These are phyloP conservation scores for Scomber scombrus DNA, from an alignment of 2,113 vertebrate species.

Conservation along the genomic window DNA sequence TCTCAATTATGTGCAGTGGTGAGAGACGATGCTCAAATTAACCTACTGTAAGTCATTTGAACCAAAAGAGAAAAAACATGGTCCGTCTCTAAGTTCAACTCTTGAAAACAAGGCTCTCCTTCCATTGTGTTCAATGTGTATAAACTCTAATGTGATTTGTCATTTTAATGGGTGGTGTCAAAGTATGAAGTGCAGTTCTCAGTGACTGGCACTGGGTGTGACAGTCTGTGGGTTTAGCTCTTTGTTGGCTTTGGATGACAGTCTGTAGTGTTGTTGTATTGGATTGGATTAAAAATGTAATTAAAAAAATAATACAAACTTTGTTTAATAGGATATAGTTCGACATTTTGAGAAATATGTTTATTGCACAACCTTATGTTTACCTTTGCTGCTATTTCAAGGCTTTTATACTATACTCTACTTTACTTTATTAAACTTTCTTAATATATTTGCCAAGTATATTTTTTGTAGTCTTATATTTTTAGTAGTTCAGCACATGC, in stretches of 20 bases:
- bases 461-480: too few species aligned
- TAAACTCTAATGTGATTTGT: neutral
- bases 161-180: neutral
- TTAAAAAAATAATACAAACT: neutral
- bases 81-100: neutral
- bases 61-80: neutral
- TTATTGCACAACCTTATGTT: too few species aligned
- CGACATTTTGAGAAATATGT: too few species aligned
- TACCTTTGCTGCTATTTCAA: too few species aligned
- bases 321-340: neutral
- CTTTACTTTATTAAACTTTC: too few species aligned
- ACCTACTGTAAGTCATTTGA: neutral
- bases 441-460: too few species aligned
- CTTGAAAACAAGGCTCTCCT: neutral
- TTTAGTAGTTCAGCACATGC: too few species aligned
- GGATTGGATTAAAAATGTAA: too few species aligned
- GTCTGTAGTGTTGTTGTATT: neutral
- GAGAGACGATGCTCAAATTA: neutral
- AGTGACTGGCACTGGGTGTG: slow-evolving; percentile 37
- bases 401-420: too few species aligned
- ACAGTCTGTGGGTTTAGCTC: slow-evolving; percentile 2
- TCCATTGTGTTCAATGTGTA: neutral
- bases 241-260: neutral
- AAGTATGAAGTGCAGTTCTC: neutral
- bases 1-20: neutral